Evolutionary conservation across 2,113 vertebrate species (phyloP), one percentile per base, ranked within the genome.

Genomic region (Todiramphus chloris): DNA sequence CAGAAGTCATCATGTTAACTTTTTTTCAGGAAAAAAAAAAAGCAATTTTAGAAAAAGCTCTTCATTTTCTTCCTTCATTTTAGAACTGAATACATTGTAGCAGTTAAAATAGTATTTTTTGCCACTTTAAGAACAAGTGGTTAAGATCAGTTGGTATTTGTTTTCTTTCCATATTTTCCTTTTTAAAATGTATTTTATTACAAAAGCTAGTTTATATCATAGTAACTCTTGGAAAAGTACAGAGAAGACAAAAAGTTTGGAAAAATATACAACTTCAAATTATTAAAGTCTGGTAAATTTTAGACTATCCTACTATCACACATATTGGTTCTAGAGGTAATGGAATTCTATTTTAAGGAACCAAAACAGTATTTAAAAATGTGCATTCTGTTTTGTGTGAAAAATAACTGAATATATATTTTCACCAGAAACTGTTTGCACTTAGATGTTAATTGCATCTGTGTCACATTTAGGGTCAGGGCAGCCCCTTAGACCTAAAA

Each of bases 41-140:
- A 0, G 0, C 8, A 46, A 31, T 62, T 48, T 56, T 33, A 43
- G 24, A n/a, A 67, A 58, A 53, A 89, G 4, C 1, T 33, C 21
- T 37, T 50, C 1, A 25, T 68, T 11, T 31, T 79, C 18, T 62
- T 82, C 62, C 25, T 46, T 58, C 37, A 41, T 75, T 82, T 83
- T 68, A 83, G 21, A 60, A 6, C 25, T 56, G 10, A 92, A 64
- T 59, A 41, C 3, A 3, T 53, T 30, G 9, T 41, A 33, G 8
- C 39, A 41, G 13, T 84, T 60, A 75, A 51, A 60, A 18, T 33
- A 12, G 10, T 14, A 28, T 48, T 68, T 63, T 69, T 51, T 74
- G 10, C 19, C 5, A n/a, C 2, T 67, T 69, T 44, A 39, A 67
- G 69, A 35, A 1, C 2, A 72, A 21, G 56, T 58, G 19, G 12